These are phyloP conservation scores for Myodes glareolus DNA, from an alignment of 2,113 vertebrate genomes.

Conservation along the genomic window DNA sequence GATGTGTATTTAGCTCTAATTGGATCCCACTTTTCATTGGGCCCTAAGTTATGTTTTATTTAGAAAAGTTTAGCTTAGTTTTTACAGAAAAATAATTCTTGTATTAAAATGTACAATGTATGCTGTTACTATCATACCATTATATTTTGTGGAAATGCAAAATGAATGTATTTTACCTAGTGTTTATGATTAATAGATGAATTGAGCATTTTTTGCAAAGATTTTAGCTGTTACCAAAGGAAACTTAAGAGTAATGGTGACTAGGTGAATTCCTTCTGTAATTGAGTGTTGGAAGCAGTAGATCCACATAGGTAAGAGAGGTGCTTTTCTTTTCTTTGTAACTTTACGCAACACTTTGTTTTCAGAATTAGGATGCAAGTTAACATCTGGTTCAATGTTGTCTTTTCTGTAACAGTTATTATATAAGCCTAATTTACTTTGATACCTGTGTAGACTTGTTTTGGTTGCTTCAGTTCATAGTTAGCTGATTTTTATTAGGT, in stretches of 20 bases:
- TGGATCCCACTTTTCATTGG: not conserved
- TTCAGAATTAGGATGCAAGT: conserved; percentile 47
- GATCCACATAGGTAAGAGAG: conserved; percentile 75
- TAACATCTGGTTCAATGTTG: conserved; percentile 50
- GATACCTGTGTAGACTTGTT: not conserved
- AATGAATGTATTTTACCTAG: conserved; percentile 59
- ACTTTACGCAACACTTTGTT: conserved; percentile 15
- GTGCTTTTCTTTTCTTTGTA: conserved; percentile 50
- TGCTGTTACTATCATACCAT: conserved; percentile 42
- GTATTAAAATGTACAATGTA: conserved; percentile 35
- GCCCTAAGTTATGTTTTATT: not conserved
- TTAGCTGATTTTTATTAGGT: conserved; percentile 7
- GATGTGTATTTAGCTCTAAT: not conserved
- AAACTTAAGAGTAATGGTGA: conserved; percentile 65
- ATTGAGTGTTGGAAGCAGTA: conserved; percentile 75
- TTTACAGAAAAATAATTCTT: conserved; percentile 50
- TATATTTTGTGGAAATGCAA: conserved; percentile 39
- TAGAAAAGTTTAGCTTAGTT: not conserved
- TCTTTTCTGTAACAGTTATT: conserved; percentile 46
- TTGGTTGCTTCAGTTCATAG: conserved; percentile 51
- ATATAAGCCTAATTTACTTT: conserved; percentile 25
- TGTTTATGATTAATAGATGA: conserved; percentile 72
- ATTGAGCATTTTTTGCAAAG: conserved; percentile 71
- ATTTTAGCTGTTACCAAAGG: conserved; percentile 74
- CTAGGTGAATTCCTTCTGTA: conserved; percentile 75